Percentiles rank a stretch among this genome's conserved stretches.
phyloP scores from a whole-genome alignment of 2,113 vertebrate species.

The Ceuthmochares aereus region DNA sequence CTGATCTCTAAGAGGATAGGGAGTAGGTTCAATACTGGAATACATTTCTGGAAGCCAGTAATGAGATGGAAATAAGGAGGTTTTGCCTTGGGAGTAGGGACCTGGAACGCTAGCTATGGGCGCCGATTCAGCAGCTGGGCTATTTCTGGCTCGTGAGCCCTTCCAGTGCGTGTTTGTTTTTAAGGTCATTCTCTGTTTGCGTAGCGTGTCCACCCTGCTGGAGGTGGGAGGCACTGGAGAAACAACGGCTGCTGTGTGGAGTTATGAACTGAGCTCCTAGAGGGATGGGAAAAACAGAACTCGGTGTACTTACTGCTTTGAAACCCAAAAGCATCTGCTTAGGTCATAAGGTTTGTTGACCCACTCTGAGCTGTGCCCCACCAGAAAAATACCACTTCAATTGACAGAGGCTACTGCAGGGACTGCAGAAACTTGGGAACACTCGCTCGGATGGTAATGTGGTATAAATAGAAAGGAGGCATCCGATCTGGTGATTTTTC shows the following conservation, averaged over 20 bases:
- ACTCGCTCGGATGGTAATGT: background rate
- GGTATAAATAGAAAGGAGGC: background rate
- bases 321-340: constrained; percentile 48
- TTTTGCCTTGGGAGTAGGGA: background rate
- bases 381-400: background rate
- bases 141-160: constrained; percentile 24
- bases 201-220: constrained; percentile 44
- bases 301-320: background rate
- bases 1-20: background rate
- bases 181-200: constrained; percentile 53
- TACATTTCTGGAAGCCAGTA: background rate
- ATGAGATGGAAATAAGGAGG: background rate
- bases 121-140: background rate
- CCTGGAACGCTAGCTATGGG: background rate
- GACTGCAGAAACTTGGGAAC: background rate
- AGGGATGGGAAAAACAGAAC: constrained; percentile 38
- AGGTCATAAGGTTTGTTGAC: constrained; percentile 38
- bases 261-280: background rate
- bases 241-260: background rate
- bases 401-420: background rate
- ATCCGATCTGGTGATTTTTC: background rate
- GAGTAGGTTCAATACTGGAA: background rate
- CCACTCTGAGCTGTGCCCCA: background rate
- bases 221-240: constrained; percentile 26
- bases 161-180: constrained; percentile 22